Conservation (phyloP, 2,888 invertebrate species). For the Sesamia inferens region DNA sequence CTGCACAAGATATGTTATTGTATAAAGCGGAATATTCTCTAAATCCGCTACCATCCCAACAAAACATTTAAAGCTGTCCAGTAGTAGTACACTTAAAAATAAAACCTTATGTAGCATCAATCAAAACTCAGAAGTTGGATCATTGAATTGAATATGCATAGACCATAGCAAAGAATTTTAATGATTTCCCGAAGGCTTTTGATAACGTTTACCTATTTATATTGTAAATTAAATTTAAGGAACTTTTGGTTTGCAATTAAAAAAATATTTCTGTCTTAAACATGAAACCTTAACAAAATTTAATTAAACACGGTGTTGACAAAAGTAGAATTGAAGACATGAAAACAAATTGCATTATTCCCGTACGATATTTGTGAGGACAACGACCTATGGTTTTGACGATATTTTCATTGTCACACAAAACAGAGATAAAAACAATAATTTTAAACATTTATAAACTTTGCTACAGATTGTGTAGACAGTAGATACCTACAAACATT, state of each 20-base stretch:
- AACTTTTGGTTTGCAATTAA: too few relatives aligned
- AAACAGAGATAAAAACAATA: constrained; percentile 58
- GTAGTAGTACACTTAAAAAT: not conserved
- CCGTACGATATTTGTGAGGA: constrained; percentile 34
- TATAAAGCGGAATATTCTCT: not conserved
- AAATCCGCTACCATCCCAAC: not conserved
- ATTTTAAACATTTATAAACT: constrained; percentile 43
- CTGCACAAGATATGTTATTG: not conserved
- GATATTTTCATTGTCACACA: constrained; percentile 64
- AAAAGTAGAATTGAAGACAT: too few relatives aligned
- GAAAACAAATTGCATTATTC: constrained; percentile 29
- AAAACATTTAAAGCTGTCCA: not conserved
- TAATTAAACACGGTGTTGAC: too few relatives aligned
- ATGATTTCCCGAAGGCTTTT: not conserved
- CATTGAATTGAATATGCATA: not conserved
- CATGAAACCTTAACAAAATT: too few relatives aligned
- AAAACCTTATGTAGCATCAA: not conserved
- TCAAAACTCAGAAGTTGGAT: not conserved
- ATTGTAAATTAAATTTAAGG: not conserved
- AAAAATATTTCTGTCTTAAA: too few relatives aligned
- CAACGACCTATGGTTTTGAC: constrained; percentile 66
- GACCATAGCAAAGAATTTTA: not conserved
- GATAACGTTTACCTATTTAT: not conserved
- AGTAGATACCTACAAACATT: constrained; percentile 5
- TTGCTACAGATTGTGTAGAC: constrained; percentile 24